Base-by-base conservation (phyloP, 2,113 vertebrate genomes). In the Manacus vitellinus region DNA sequence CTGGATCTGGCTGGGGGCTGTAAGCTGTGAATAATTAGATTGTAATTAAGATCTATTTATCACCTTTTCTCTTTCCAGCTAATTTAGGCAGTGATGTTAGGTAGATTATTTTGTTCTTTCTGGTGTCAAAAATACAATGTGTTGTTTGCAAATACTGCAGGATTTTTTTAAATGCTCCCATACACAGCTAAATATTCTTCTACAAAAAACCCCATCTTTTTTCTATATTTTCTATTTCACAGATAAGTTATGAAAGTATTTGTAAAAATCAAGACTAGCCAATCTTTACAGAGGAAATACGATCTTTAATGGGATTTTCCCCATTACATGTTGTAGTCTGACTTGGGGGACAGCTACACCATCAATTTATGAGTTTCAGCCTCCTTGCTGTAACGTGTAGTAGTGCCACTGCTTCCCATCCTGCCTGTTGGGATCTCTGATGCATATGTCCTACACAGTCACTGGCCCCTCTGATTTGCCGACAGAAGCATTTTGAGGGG, bases 31-130 rank as follows among this genome's bases (percentile, higher is more conserved):
- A 65, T 89, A 89, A 88, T 93, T 91, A 94, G 51, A 27, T 30
- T 63, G 59, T 92, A 95, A 94, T 91, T 71, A 89, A 95, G 89
- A 77, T 85, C 74, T 92, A 15, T 84, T 92, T 89, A 78, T 76
- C 92, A 92, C 49, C 41, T 87, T 78, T 85, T 93, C 39, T 85
- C 43, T 71, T 84, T 63, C 84, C 59, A 39, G 2, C 78, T 81
- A 55, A 54, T 88, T 58, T 35, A 89, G 65, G 79, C 47, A 49
- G 46, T 49, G 39, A 35, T 10, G 3, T 61, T 92, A 92, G 62
- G 20, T 44, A 59, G 76, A 49, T 90, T 37, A 94, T 62, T 70
- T 67, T 52, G 30, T 82, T 91, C 70, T 62, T 79, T 73, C n/a
- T 61, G 20, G 18, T 93, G 58, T 92, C 41, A 62, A 44, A 95